Percentiles rank a stretch among this genome's conserved stretches.
Evolutionary conservation across 2,113 vertebrate species (phyloP).

Genomic region (Parus major): DNA sequence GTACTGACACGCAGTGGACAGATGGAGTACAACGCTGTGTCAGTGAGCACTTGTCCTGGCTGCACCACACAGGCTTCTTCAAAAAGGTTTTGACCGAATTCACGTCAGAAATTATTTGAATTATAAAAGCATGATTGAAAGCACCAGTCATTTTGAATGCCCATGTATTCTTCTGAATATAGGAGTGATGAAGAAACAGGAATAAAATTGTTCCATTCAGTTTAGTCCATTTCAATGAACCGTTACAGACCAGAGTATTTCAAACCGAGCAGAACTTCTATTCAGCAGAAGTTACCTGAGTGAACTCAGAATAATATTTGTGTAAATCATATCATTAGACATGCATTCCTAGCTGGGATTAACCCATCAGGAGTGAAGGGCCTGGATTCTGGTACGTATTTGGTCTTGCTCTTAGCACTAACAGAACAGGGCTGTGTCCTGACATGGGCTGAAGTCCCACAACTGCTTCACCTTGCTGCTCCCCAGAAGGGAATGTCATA

Average conservation of each 20-base stretch:
- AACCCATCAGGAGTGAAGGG: not conserved
- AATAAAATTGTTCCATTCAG: not conserved
- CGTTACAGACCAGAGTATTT: not conserved
- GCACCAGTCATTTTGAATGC: not conserved
- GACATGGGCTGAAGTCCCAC: not conserved
- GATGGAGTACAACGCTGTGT: not conserved
- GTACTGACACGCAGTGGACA: constrained; percentile 61
- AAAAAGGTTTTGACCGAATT: not conserved
- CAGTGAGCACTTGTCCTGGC: not conserved
- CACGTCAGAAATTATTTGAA: not conserved
- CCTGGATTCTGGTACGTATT: not conserved
- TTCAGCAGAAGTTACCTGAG: not conserved
- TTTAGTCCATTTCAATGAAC: not conserved
- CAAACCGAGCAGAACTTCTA: not conserved
- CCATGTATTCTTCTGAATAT: not conserved
- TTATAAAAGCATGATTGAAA: not conserved
- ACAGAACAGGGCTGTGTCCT: not conserved
- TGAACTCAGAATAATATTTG: not conserved
- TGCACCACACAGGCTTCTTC: accelerated
- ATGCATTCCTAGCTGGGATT: not conserved
- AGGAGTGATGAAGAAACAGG: not conserved
- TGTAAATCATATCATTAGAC: not conserved
- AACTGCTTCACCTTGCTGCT: not conserved
- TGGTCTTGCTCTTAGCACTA: not conserved
- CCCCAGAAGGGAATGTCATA: not conserved